phyloP scores from a whole-genome alignment of 2,113 vertebrate genomes.

The Megaceryle torquata region DNA sequence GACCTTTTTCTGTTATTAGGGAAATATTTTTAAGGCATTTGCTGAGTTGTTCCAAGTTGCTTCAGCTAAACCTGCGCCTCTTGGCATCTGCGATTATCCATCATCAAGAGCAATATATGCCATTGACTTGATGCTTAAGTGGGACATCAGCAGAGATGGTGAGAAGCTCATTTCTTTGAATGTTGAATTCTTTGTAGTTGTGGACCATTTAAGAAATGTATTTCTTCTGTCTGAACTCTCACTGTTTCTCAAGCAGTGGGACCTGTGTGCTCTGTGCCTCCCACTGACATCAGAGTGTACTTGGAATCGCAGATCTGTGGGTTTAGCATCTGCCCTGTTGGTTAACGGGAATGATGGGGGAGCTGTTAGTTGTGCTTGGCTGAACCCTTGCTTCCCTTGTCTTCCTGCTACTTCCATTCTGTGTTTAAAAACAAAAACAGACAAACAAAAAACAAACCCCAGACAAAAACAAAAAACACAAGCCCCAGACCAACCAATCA shows the following conservation, averaged over 20 bases:
- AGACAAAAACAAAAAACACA: no score
- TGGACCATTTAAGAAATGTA: not conserved
- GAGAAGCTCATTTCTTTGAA: not conserved
- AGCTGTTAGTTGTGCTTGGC: not conserved
- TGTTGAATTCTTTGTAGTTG: not conserved
- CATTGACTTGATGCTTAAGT: constrained; percentile 94
- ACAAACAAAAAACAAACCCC: not conserved
- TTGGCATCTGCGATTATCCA: constrained; percentile 85
- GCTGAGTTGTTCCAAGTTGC: constrained; percentile 85
- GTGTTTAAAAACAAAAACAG: not conserved
- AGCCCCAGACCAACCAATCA: not conserved
- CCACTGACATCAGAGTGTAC: not conserved
- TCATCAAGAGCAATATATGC: constrained; percentile 92
- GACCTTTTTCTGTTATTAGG: constrained; percentile 61
- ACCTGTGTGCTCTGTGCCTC: not conserved
- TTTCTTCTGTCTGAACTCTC: not conserved
- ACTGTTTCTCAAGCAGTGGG: not conserved
- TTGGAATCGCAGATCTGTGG: not conserved
- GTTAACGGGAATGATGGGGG: not conserved
- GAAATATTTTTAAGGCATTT: constrained; percentile 82
- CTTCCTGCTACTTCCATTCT: not conserved
- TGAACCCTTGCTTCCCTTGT: not conserved
- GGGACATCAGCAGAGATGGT: constrained; percentile 82
- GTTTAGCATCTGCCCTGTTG: not conserved
- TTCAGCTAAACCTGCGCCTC: constrained; percentile 82